Evolutionary conservation across 2,113 vertebrate genomes (phyloP), one percentile per base, ranked within the genome.

Genomic region (Aplodontia rufa): DNA sequence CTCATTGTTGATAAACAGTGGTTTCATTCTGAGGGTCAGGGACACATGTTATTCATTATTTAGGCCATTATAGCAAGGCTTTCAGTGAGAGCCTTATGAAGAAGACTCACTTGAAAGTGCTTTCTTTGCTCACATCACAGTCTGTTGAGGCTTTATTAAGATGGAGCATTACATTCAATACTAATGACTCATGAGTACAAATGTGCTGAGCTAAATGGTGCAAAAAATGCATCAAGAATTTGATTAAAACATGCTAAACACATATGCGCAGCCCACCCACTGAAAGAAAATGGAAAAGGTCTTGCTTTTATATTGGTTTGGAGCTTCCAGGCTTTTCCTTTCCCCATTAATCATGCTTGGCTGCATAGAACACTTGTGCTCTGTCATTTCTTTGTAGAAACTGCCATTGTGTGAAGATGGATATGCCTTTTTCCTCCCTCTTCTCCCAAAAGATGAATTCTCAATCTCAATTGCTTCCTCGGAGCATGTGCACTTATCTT

Each of bases 391-490:
- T 1, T 80, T 62, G 45, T 69, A 94, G 97, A 91, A 93, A 74
- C 60, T 97, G 94, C 97, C 97, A 96, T 88, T 69, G 94, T 89
- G 64, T 74, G 76, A 97, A 96, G 96, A 98, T 87, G 85, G 97
- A 97, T 98, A 91, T 72, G 88, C 42, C 91, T 37, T 87, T 92
- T 88, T 85, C 91, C 64, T 95, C 51, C n/a, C 75, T 95, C 51
- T 96, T 88, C 75, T 92, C 69, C 55, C 87, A 78, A 80, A 97
- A 96, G 74, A 96, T 88, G 87, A 95, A 94, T 98, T 97, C 96
- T 97, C 83, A 80, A 86, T 96, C 95, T 97, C 97, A 92, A 72
- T 90, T 47, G 47, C 87, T 95, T 95, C 82, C 64, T 92, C 45
- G 24, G 47, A 84, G 93, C 62, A 35, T 26, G 84, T 47, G 87